phyloP scores from a whole-genome alignment of 2,113 vertebrate species.

The Jaculus jaculus region DNA sequence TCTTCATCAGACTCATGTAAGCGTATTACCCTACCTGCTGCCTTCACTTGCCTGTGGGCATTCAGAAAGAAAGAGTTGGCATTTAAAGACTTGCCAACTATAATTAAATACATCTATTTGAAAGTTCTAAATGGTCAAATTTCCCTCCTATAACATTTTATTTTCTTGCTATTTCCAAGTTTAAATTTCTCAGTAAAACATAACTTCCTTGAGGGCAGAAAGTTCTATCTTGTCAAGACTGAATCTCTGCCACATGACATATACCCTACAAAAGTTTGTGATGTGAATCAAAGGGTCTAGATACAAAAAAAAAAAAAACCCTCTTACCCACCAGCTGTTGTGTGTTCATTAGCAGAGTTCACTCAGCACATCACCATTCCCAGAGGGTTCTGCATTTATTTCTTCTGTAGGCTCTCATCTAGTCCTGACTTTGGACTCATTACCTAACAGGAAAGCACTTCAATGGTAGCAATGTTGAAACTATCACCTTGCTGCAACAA shows the following conservation, averaged over 20 bases:
- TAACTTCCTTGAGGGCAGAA: neutral
- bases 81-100: neutral
- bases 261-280: neutral
- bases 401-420: neutral
- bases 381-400: neutral
- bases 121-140: neutral
- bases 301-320: neutral
- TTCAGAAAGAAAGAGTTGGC: neutral
- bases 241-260: neutral
- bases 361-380: neutral
- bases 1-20: neutral
- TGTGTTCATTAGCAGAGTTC: neutral
- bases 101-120: neutral
- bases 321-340: neutral
- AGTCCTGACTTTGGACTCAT: neutral
- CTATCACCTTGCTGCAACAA: neutral
- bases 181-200: neutral
- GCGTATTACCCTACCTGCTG: neutral
- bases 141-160: neutral
- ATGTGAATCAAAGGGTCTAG: neutral
- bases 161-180: neutral
- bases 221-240: neutral
- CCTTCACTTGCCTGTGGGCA: neutral
- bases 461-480: neutral
- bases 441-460: neutral